Evolutionary conservation across 2,888 invertebrate species (phyloP), one percentile per base, ranked within the genome.

Genomic region (Hylaea fasciaria): DNA sequence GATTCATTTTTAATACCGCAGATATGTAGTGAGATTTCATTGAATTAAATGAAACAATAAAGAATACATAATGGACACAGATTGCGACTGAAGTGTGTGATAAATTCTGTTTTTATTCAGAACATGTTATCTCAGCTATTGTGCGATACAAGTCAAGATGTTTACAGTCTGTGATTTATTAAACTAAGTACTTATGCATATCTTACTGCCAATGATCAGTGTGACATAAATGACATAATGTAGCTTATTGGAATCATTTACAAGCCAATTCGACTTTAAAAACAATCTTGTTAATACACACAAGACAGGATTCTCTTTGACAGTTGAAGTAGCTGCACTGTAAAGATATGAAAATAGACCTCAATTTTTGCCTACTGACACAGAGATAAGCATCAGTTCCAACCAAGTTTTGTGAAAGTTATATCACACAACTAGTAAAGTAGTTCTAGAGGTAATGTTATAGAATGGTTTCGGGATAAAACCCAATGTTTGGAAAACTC

Each of bases 51-150:
- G 49, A 68, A 69, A 69, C 70, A 72, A 72, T 67, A 71, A 66
- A 66, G 66, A 74, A 75, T 72, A 67, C 67, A 68, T 65, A 70
- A 55, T 66, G 70, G 66, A 64, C 66, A 70, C 68, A 73, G 68
- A 73, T 72, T 68, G 69, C 69, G 46, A 59, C 57, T 64, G 54
- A 66, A 68, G 51, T 68, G 71, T 76, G 71, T 80, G 77, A 76
- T 73, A 77, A 79, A 64, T 73, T 70, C 54, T 81, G 75, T 81
- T 82, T 83, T 83, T 80, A 82, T 71, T 80, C 82, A 81, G 78
- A 82, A 74, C 45, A 57, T 75, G 73, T 82, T 85, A 86, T 86
- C 85, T 80, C 70, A 69, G 62, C 74, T 75, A 80, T 74, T 81
- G 76, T 78, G 65, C 64, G 73, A 74, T 74, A 81, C 32, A 41